Evolutionary conservation across 2,888 invertebrate species (phyloP).

Genomic region (Oscheius sp.): DNA sequence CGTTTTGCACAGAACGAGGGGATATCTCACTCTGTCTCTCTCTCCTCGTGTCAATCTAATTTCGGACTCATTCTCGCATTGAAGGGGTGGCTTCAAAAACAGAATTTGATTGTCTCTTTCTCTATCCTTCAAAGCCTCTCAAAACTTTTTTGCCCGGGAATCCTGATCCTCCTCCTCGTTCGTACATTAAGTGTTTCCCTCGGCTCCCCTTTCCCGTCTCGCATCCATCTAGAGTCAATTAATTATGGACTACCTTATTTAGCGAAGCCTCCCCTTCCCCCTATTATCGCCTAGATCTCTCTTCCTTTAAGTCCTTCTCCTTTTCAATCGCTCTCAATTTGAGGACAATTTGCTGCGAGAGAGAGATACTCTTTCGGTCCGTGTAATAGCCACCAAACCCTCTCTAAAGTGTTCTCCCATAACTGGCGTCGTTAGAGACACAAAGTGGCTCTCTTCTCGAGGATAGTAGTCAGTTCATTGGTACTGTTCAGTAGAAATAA

Average conservation of each 20-base stretch:
- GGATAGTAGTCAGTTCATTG: no score
- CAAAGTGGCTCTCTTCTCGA: neutral
- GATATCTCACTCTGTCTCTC: neutral
- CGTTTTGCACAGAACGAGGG: neutral
- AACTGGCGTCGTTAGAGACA: conserved; percentile 9
- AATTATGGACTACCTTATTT: conserved; percentile 38
- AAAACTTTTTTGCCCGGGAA: neutral
- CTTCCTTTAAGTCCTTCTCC: neutral
- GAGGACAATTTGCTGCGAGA: conserved; percentile 27
- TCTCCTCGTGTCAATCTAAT: conserved; percentile 27
- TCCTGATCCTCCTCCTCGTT: neutral
- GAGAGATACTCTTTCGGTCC: neutral
- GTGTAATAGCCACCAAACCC: neutral
- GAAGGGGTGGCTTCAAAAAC: conserved; percentile 11
- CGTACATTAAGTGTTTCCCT: conserved; percentile 3
- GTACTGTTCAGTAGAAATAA: no score
- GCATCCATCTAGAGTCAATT: conserved; percentile 29
- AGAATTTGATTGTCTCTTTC: neutral
- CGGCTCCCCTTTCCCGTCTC: neutral
- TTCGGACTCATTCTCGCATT: neutral
- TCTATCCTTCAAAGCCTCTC: neutral
- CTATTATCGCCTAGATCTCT: conserved; percentile 31
- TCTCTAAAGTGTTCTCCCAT: conserved; percentile 1
- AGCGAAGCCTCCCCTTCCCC: conserved; percentile 21
- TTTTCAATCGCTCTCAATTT: conserved; percentile 26